These are phyloP conservation scores for Poeciliopsis prolifica DNA, from an alignment of 2,113 vertebrate genomes.

Conservation along the genomic window DNA sequence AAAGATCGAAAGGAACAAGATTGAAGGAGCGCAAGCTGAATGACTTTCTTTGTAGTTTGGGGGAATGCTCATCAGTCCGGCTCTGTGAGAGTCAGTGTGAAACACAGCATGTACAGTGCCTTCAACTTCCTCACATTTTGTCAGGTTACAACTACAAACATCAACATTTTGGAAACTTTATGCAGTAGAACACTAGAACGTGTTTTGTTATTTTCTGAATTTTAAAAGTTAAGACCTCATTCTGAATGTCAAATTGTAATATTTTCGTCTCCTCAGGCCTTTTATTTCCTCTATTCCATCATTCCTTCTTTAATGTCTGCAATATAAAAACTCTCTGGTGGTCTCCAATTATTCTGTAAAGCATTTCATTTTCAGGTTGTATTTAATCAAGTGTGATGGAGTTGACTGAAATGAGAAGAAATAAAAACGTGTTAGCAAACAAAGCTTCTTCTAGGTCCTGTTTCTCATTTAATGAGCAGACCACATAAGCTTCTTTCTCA, in stretches of 20 bases:
- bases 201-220: background rate
- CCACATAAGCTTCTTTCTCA: background rate
- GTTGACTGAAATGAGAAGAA: background rate
- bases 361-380: background rate
- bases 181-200: too few relatives aligned
- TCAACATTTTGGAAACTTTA: too few relatives aligned
- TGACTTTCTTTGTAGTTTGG: constrained; percentile 62
- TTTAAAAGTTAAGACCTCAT: background rate
- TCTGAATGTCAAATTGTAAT: background rate
- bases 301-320: background rate
- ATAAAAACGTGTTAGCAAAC: background rate
- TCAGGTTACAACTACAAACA: too few relatives aligned
- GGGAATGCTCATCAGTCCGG: constrained; percentile 52
- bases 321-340: background rate
- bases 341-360: background rate
- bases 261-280: background rate
- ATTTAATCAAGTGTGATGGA: background rate
- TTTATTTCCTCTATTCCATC: background rate
- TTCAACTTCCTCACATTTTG: too few relatives aligned
- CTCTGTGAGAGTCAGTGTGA: constrained; percentile 24
- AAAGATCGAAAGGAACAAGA: constrained; percentile 52
- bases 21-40: constrained; percentile 66
- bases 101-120: constrained; percentile 6
- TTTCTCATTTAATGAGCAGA: background rate
- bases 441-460: background rate